Conservation (phyloP, 1,140 invertebrate genomes). For the Wiebesia pumilae region DNA sequence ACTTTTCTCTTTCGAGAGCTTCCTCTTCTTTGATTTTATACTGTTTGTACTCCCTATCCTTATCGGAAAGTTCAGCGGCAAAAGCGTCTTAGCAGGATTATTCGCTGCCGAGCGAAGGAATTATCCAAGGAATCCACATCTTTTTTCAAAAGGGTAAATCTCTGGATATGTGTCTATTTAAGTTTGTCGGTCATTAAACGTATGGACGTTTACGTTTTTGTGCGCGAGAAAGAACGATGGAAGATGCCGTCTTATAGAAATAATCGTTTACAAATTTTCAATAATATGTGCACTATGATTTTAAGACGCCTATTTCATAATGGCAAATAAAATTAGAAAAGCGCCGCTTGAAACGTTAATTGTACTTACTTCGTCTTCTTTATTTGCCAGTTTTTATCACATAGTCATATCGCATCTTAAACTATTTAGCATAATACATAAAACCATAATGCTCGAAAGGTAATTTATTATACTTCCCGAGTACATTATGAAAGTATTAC, state of each 20-base stretch:
- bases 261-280: too few relatives aligned
- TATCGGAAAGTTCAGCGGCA: slow-evolving; percentile 14
- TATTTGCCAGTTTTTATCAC: too few relatives aligned
- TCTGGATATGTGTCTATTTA: not conserved
- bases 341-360: too few relatives aligned
- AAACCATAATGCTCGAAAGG: too few relatives aligned
- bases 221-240: not conserved
- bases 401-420: too few relatives aligned
- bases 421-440: too few relatives aligned
- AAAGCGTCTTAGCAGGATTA: not conserved
- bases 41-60: not conserved
- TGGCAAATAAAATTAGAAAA: too few relatives aligned
- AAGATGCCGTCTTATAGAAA: not conserved
- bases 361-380: too few relatives aligned
- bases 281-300: too few relatives aligned
- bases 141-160: not conserved
- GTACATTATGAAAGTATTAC: too few relatives aligned
- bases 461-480: too few relatives aligned
- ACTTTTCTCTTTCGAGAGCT: not conserved
- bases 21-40: slow-evolving; percentile 20
- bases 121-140: not conserved
- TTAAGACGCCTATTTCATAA: too few relatives aligned
- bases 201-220: not conserved
- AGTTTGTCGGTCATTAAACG: not conserved
- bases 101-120: not conserved